Evolutionary conservation across 2,113 vertebrate genomes (phyloP).

Genomic region (Leptodactylus fuscus): DNA sequence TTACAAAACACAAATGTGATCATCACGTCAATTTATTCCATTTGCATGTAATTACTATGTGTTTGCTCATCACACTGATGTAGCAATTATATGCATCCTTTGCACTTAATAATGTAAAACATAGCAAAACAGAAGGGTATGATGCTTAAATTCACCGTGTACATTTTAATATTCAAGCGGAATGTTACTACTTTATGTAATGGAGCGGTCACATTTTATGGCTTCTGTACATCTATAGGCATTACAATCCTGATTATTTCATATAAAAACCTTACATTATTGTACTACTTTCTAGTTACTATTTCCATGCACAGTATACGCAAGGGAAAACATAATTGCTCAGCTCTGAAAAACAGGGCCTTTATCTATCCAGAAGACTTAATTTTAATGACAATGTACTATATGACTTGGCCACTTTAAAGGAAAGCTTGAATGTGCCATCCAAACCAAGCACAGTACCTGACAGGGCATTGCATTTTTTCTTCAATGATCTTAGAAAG

Average conservation of each 20-base stretch:
- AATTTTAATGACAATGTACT: not conserved
- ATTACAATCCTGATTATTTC: not conserved
- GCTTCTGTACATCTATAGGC: not conserved
- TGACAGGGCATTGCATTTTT: too few relatives aligned
- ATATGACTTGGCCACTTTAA: too few relatives aligned
- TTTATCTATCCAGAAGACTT: not conserved
- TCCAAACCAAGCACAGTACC: too few relatives aligned
- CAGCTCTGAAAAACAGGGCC: not conserved
- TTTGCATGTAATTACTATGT: conserved; percentile 22
- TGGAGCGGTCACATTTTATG: not conserved
- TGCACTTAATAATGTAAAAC: not conserved
- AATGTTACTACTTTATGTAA: not conserved
- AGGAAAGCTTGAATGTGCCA: too few relatives aligned
- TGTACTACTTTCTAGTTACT: not conserved
- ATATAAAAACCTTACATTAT: not conserved
- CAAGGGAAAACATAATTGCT: not conserved
- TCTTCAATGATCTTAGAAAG: too few relatives aligned
- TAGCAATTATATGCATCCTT: conserved; percentile 2
- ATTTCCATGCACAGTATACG: not conserved
- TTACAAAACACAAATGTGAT: conserved; percentile 25
- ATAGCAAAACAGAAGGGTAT: not conserved
- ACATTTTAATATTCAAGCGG: not conserved
- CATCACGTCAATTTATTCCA: not conserved
- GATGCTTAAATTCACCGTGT: not conserved
- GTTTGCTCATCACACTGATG: conserved; percentile 11